Percentiles rank a stretch among this genome's conserved stretches.
Conservation (phyloP, 35 echinoderm and acorn worm species). For the Apostichopus japonicus region DNA sequence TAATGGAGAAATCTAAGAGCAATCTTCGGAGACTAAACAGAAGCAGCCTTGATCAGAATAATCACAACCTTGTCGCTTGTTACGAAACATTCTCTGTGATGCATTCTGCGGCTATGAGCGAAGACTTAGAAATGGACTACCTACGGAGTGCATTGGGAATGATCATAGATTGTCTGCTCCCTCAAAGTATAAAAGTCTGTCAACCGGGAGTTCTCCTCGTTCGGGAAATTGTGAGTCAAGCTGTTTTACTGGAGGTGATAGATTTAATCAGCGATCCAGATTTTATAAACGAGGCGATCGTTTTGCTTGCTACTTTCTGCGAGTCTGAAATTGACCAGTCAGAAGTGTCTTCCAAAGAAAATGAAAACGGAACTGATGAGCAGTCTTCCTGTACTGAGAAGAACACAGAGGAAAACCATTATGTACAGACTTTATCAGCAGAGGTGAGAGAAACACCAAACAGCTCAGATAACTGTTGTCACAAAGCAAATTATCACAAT, state of each 20-base stretch:
- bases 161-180: not conserved
- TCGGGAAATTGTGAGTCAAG: constrained; percentile 40
- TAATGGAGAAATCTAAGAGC: constrained; percentile 31
- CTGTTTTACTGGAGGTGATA: not conserved
- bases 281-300: constrained; percentile 28
- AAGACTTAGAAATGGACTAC: constrained; percentile 43
- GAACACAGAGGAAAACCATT: not conserved
- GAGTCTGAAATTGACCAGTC: not conserved
- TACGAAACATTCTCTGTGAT: constrained; percentile 43
- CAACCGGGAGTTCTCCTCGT: constrained; percentile 33
- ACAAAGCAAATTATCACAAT: not conserved
- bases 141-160: constrained; percentile 14
- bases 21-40: constrained; percentile 9
- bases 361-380: not conserved
- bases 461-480: not conserved
- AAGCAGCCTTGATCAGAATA: not conserved
- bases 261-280: constrained; percentile 44
- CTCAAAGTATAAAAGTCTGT: not conserved
- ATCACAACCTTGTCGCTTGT: constrained; percentile 20
- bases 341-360: not conserved
- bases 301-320: not conserved
- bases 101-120: constrained; percentile 28
- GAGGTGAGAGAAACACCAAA: not conserved
- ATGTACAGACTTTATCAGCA: not conserved
- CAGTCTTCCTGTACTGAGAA: not conserved